These are phyloP conservation scores for Mongoloraphidia duomilia DNA, from an alignment of 2,888 invertebrate genomes.

Conservation along the genomic window DNA sequence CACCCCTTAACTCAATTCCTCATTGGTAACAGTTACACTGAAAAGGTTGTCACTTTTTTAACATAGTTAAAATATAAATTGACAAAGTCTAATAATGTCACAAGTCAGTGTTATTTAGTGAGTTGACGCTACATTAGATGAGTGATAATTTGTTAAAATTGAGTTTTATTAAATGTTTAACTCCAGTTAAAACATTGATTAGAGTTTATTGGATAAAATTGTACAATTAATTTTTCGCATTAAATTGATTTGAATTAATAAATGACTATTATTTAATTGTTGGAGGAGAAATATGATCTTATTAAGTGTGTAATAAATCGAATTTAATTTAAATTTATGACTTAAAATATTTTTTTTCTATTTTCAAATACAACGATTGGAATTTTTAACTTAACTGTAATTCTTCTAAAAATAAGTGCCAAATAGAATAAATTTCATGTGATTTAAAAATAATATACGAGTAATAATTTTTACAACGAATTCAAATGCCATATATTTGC, in stretches of 20 bases:
- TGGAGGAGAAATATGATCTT: background rate
- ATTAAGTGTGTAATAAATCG: no score
- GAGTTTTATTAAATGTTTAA: constrained; percentile 6
- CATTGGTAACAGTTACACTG: background rate
- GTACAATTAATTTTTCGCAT: constrained; percentile 9
- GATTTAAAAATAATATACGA: no score
- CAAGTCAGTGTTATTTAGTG: constrained; percentile 24
- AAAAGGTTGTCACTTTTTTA: background rate
- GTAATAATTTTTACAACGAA: no score
- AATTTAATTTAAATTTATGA: no score
- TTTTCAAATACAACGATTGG: no score
- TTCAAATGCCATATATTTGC: no score
- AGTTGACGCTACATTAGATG: constrained; percentile 3
- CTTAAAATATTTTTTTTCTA: no score
- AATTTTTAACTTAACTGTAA: no score
- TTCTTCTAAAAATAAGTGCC: no score
- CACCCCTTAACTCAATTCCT: background rate
- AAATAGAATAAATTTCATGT: no score
- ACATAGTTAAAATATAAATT: constrained; percentile 30
- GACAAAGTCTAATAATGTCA: constrained; percentile 31
- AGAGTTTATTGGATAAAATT: constrained; percentile 9
- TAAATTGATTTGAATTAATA: constrained; percentile 7
- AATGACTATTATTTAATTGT: constrained; percentile 5
- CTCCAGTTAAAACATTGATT: constrained; percentile 7
- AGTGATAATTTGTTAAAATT: constrained; percentile 6